Evolutionary conservation across 2,797 vertebrate genomes (phyloP), one percentile per base, ranked within the genome.

Genomic region (Delichon dasypus): DNA sequence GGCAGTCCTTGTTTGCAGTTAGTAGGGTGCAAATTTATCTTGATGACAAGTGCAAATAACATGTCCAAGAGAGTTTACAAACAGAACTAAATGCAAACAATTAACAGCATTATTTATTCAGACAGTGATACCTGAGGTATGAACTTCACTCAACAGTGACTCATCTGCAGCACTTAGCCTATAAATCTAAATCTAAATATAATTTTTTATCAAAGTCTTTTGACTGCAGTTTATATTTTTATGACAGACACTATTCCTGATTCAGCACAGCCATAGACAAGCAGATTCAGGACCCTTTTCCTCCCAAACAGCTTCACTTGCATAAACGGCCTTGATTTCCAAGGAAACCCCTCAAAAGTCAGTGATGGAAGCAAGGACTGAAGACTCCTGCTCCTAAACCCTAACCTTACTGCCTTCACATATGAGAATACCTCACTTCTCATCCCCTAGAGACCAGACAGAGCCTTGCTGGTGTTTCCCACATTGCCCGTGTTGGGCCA

Each of bases 61-160:
- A 15, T 40, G 72, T 79, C 67, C 55, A 82, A 82, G 77, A 73
- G 42, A 81, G 89, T 91, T 90, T 86, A 93, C 73, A 94, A 91
- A 89, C 70, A 94, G 75, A 91, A 70, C 22, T 71, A 90, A 91
- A 82, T 34, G 26, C 58, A 90, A 93, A 85, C 66, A 88, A 81
- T 88, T 96, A 95, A 88, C 53, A 21, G 10, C 32, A 57, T 88
- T 94, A 91, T 94, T 96, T 90, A 88, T 60, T 65, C 66, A 72
- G 66, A 21, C 40, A 76, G 36, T 32, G 67, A 81, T 76, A 94
- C 45, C 67, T 84, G 58, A 13, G 18, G 29, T 29, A 70, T 65
- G 85, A 90, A 85, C 32, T 71, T 66, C 40, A 65, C 32, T 27
- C 25, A 32, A 1, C 5, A 21, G 16, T 76, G 57, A 90, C 51